Evolutionary conservation across 2,113 vertebrate species (phyloP).

Genomic region (Vireo altiloquus): DNA sequence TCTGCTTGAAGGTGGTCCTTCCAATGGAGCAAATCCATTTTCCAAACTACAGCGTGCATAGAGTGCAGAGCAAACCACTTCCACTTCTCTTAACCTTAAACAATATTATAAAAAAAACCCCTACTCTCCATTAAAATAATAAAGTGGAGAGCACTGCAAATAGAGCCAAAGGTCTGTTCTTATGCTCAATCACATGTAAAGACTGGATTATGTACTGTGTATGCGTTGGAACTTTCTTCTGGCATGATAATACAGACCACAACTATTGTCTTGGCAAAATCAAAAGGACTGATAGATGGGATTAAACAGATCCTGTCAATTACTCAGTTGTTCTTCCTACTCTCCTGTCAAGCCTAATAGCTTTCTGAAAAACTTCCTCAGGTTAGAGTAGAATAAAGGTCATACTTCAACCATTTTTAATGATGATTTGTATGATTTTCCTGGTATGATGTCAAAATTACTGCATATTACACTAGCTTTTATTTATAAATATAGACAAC

Average conservation of each 20-base stretch:
- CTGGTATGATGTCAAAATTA: neutral
- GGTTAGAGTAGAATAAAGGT: neutral
- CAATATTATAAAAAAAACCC: too few species aligned
- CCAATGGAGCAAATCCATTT: neutral
- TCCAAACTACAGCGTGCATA: accelerated
- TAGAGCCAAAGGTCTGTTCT: neutral
- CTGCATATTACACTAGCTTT: neutral
- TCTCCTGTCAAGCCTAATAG: neutral
- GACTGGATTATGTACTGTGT: neutral
- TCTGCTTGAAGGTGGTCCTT: neutral
- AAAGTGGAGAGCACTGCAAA: neutral
- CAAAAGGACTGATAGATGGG: neutral
- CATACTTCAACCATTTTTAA: neutral
- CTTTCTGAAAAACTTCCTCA: neutral
- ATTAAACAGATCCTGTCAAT: neutral
- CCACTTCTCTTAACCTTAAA: neutral
- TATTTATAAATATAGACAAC: neutral
- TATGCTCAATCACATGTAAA: neutral
- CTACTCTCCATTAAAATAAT: neutral
- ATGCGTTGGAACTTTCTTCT: neutral
- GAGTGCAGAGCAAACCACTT: neutral
- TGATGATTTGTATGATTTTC: neutral
- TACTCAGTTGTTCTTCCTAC: neutral
- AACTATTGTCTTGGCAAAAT: neutral
- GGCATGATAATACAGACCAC: neutral